A percentile compares a stretch with the other conserved stretches of the same genome.
Conservation (phyloP, 2,888 invertebrate genomes). For the Halocaridina rubra region DNA sequence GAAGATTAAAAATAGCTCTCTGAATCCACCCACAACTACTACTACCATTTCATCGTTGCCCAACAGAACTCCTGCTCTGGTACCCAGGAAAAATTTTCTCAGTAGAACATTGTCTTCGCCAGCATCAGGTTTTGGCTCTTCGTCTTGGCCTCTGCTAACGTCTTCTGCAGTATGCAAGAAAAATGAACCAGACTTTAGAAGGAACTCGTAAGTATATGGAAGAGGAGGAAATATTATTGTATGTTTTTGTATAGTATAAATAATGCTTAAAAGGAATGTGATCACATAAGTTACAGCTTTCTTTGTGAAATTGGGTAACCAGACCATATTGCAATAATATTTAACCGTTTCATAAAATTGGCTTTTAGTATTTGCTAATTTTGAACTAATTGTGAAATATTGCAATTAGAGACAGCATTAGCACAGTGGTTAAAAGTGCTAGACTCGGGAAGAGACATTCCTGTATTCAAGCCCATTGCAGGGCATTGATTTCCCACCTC, state of each 20-base stretch:
- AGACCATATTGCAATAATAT: too few relatives aligned
- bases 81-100: not conserved
- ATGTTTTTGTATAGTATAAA: not conserved
- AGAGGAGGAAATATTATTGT: not conserved
- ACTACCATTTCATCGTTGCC: not conserved
- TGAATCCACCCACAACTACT: not conserved
- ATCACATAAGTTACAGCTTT: too few relatives aligned
- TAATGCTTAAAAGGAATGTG: too few relatives aligned
- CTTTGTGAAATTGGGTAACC: too few relatives aligned
- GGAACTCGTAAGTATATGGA: slow-evolving; percentile 25
- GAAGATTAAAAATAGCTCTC: slow-evolving; percentile 64
- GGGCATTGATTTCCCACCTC: too few relatives aligned
- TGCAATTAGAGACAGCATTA: too few relatives aligned
- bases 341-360: too few relatives aligned
- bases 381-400: too few relatives aligned
- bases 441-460: too few relatives aligned
- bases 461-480: too few relatives aligned
- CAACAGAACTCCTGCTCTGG: not conserved
- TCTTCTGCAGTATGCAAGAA: not conserved
- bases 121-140: not conserved
- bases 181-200: slow-evolving; percentile 7
- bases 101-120: not conserved
- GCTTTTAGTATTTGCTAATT: too few relatives aligned
- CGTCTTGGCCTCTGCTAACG: not conserved
- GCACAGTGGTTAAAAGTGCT: too few relatives aligned